These are phyloP conservation scores for Trissolcus japonicus DNA, from an alignment of 2,888 invertebrate genomes.

Conservation along the genomic window DNA sequence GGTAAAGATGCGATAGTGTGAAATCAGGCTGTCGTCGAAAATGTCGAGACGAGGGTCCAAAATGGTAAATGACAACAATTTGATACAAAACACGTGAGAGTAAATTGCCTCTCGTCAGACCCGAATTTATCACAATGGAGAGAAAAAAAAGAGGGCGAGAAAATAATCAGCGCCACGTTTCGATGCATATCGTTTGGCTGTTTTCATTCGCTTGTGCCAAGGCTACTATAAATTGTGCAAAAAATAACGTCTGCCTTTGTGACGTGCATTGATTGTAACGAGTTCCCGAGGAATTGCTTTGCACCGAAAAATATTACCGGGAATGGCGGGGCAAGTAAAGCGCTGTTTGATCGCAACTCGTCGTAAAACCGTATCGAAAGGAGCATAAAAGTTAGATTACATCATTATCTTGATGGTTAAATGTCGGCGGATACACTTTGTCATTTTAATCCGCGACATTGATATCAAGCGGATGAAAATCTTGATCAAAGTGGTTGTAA, in stretches of 20 bases:
- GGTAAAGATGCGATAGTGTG: neutral
- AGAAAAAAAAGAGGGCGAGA: no score
- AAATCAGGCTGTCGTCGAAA: neutral
- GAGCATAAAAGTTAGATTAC: constrained; percentile 35
- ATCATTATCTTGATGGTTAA: constrained; percentile 40
- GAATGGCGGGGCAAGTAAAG: neutral
- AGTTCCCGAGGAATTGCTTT: constrained; percentile 11
- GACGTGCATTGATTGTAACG: constrained; percentile 7
- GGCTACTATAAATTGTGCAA: constrained; percentile 5
- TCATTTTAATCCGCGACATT: constrained; percentile 47
- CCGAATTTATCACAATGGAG: no score
- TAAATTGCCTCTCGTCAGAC: no score
- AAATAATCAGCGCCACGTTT: no score
- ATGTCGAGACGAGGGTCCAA: constrained; percentile 24
- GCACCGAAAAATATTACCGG: neutral
- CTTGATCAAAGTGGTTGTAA: constrained; percentile 33
- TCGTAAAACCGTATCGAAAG: neutral
- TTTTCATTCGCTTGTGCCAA: neutral
- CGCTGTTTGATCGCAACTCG: constrained; percentile 13
- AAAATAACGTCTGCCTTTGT: constrained; percentile 2
- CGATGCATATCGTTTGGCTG: neutral
- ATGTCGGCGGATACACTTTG: constrained; percentile 28
- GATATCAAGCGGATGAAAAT: constrained; percentile 42
- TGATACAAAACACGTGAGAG: neutral
- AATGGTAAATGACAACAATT: constrained; percentile 17